Base-by-base conservation (phyloP, 2,888 invertebrate genomes). In the Capitulum mitella region DNA sequence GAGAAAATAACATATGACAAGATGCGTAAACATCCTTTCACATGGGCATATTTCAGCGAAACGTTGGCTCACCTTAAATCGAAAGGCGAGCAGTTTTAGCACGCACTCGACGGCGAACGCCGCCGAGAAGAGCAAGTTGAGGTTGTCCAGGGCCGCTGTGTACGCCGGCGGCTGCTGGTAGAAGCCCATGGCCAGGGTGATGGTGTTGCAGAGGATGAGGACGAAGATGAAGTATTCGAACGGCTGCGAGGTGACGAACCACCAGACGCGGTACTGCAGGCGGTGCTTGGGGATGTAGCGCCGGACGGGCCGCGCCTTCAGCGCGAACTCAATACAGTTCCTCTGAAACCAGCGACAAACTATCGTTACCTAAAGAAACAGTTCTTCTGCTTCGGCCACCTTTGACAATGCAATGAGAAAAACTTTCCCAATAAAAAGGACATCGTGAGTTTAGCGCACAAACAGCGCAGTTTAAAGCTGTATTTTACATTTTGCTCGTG, bases 221-320 rank as follows among this genome's bases (percentile, higher is more conserved):
- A 93, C 92, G 87, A 99, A 99, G 85, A 99, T 98, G 77, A 95
- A 94, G 86, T 99, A 99, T 87, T 99, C 99, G 87, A 99, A 99
- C 1, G 97, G 95, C 85, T 95, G 94, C 46, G 99, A 99, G 61
- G 99, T 99, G 77, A 99, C 98, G 86, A 99, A 96, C 98, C 98
- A 99, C 99, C 99, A 99, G 78, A 99, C 91, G 88, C 92, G 92
- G 87, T 95, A 95, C 86, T 98, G 98, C 85, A 97, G 93, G 80
- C 97, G 92, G 87, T 98, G 97, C 86, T 98, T 97, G 79, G 99
- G 99, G 87, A 99, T 99, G 88, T 99, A 99, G 82, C 99, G 86
- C 19, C 89, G 85, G 78, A 88, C 88, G n/a, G 90, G 90, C 83
- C 89, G 89, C 16, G 89, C 90, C 84, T 90, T 90, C 82, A 90